Evolutionary conservation across 1,140 invertebrate genomes (phyloP).

Genomic region (Drosophila chauvacae): DNA sequence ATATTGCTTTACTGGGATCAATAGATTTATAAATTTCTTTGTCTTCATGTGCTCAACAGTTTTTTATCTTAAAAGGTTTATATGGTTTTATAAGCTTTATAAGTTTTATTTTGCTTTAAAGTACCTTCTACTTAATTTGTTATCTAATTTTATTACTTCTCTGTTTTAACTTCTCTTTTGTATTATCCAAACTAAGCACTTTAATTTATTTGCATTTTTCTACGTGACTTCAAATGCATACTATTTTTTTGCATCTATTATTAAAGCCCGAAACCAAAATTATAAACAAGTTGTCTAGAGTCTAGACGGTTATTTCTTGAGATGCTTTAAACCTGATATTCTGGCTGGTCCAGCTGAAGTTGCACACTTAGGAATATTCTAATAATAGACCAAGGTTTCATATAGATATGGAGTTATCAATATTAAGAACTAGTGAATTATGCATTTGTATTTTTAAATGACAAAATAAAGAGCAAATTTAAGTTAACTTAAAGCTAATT

Average conservation of each 20-base stretch:
- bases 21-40: no score
- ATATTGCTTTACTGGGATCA: not conserved
- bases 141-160: not conserved
- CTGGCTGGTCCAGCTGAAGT: not conserved
- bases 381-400: slow-evolving; percentile 11
- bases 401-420: slow-evolving; percentile 6
- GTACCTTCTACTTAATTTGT: not conserved
- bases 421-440: not conserved
- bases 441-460: not conserved
- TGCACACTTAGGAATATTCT: not conserved
- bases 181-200: not conserved
- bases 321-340: slow-evolving; percentile 28
- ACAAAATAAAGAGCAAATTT: not conserved
- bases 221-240: slow-evolving; percentile 14
- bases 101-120: not conserved
- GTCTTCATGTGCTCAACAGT: no score
- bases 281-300: slow-evolving; percentile 24
- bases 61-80: not conserved
- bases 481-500: no score
- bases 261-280: slow-evolving; percentile 1
- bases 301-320: slow-evolving; percentile 1
- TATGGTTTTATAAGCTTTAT: not conserved
- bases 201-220: slow-evolving; percentile 17
- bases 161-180: not conserved
- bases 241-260: slow-evolving; percentile 16